A percentile compares a stretch with the other conserved stretches of the same genome.
Evolutionary conservation across 1,140 invertebrate genomes (phyloP).

Genomic region (Nymphalis io): DNA sequence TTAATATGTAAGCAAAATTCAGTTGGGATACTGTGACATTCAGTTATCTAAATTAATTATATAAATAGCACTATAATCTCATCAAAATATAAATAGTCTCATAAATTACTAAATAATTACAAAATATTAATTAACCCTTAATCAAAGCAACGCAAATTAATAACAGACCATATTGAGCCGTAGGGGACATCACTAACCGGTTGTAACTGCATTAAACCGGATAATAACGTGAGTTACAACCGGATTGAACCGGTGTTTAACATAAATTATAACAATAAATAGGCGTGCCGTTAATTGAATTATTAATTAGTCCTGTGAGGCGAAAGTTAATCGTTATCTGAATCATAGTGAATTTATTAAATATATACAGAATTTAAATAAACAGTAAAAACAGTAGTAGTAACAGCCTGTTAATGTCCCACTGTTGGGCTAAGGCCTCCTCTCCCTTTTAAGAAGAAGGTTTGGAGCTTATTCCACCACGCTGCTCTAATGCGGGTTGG

Average conservation of each 20-base stretch:
- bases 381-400: too few relatives aligned
- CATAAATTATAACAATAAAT: conserved; percentile 33
- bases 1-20: too few relatives aligned
- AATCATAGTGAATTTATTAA: background rate
- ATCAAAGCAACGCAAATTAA: conserved; percentile 22
- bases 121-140: conserved; percentile 1
- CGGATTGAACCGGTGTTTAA: conserved; percentile 36
- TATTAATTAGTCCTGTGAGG: conserved; percentile 17
- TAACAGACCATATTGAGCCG: conserved; percentile 21
- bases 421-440: too few relatives aligned
- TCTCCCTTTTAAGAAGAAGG: too few relatives aligned
- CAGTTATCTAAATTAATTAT: too few relatives aligned
- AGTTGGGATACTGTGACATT: too few relatives aligned
- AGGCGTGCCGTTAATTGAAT: conserved; percentile 32
- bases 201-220: conserved; percentile 51
- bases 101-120: conserved; percentile 1
- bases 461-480: too few relatives aligned
- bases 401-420: too few relatives aligned
- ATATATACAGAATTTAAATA: background rate
- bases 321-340: background rate
- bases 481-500: too few relatives aligned
- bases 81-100: too few relatives aligned
- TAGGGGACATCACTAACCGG: conserved; percentile 33
- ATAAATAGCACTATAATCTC: too few relatives aligned
- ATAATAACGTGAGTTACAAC: conserved; percentile 50